Evolutionary conservation across 1,140 invertebrate genomes (phyloP), one percentile per base, ranked within the genome.

Genomic region (Drosophila athabasca): DNA sequence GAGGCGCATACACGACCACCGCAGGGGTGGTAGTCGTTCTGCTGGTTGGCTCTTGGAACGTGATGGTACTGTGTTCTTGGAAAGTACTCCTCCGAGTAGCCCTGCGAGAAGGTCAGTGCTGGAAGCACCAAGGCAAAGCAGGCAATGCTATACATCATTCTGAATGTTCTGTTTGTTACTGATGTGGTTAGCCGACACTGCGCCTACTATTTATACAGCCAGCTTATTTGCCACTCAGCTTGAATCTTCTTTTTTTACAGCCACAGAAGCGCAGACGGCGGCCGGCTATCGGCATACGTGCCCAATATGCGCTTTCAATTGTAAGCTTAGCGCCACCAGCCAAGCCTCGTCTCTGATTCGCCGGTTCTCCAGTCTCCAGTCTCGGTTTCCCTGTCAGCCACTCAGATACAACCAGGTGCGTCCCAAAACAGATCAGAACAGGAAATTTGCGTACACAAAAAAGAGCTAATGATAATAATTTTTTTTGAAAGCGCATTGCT

Each of bases 1-100:
- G 49, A 62, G 15, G 31, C 69, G 11, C 81, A 85, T 2, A 85
- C 49, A 24, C 65, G 35, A 0, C 43, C 67, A 1, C 66, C 69
- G 26, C 82, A 85, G 22, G 29, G 31, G 1, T 13, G 15, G 17
- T 70, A 60, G 31, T 39, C 44, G 26, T 31, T 26, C 11, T 24
- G 8, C 0, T 43, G 24, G 5, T 7, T 15, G 22, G 24, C 2
- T 4, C 1, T 31, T 1, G 26, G 3, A 7, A 0, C 5, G 22
- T 8, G 44, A 0, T 52, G 13, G 9, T 29, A n/a, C 6, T 24
- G 41, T n/a, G 22, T 29, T 3, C 49, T 46, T 2, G 8, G 6
- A 24, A 51, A 79, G 17, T 55, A 58, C n/a, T 62, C 76, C 3
- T 22, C 6, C n/a, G 9, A 5, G 26, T 24, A 15, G 31, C 53